These are phyloP conservation scores for Andrena dorsata DNA, from an alignment of 2,888 invertebrate species.

Conservation along the genomic window DNA sequence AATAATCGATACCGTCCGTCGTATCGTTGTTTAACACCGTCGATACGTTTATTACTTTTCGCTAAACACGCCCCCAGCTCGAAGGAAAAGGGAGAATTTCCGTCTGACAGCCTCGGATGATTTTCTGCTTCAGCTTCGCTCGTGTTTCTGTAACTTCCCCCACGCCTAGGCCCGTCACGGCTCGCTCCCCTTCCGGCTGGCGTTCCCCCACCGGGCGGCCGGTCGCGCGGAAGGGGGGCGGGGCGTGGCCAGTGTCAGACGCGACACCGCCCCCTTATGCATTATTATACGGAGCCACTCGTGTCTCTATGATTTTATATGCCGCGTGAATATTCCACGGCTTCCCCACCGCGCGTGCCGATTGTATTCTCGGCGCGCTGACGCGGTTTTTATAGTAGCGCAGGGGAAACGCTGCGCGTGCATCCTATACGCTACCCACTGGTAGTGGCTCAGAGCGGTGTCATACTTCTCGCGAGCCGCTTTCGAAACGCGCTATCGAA, in stretches of 20 bases:
- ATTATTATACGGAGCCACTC: slow-evolving; percentile 82
- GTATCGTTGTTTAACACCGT: slow-evolving; percentile 17
- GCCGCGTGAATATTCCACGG: slow-evolving; percentile 76
- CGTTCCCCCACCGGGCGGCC: slow-evolving; percentile 67
- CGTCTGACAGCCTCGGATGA: slow-evolving; percentile 53
- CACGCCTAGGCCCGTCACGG: slow-evolving; percentile 56
- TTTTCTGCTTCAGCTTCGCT: slow-evolving; percentile 51
- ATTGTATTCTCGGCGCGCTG: slow-evolving; percentile 77
- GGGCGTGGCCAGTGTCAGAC: slow-evolving; percentile 78
- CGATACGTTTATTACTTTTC: slow-evolving; percentile 22
- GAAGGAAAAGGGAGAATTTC: slow-evolving; percentile 47
- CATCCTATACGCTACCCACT: not conserved
- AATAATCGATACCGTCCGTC: not conserved
- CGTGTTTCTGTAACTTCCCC: slow-evolving; percentile 54
- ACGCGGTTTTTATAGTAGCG: slow-evolving; percentile 54
- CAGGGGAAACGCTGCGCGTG: slow-evolving; percentile 32
- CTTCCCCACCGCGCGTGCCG: slow-evolving; percentile 71
- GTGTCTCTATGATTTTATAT: slow-evolving; percentile 84
- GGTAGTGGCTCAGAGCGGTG: not conserved
- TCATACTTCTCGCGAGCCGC: slow-evolving; percentile 28
- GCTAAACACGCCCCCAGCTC: not conserved
- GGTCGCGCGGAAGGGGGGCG: slow-evolving; percentile 58
- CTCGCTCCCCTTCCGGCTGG: slow-evolving; percentile 73
- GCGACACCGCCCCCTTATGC: slow-evolving; percentile 83
- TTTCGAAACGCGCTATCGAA: slow-evolving; percentile 24